Evolutionary conservation across 2,888 invertebrate genomes (phyloP).

Genomic region (Lysandra coridon): DNA sequence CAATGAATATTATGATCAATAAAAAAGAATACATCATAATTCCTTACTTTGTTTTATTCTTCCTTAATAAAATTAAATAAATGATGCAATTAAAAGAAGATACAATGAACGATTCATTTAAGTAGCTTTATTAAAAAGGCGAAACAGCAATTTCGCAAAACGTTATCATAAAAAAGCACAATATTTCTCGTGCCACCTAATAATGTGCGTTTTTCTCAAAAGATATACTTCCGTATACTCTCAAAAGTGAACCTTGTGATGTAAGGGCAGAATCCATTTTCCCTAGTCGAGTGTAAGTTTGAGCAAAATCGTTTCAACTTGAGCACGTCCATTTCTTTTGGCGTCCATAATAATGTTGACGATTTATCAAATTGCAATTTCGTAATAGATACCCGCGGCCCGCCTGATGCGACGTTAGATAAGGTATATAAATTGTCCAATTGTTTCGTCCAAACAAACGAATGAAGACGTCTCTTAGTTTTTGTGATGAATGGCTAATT

Average conservation of each 20-base stretch:
- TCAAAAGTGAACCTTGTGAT: slow-evolving; percentile 48
- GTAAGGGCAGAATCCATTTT: slow-evolving; percentile 50
- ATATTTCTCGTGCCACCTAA: slow-evolving; percentile 31
- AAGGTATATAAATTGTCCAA: slow-evolving; percentile 59
- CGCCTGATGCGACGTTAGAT: slow-evolving; percentile 70
- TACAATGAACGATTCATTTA: slow-evolving; percentile 23
- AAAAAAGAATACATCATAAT: neutral
- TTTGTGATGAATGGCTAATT: slow-evolving; percentile 11
- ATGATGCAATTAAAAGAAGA: slow-evolving; percentile 22
- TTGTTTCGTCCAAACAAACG: slow-evolving; percentile 38
- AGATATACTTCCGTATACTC: neutral
- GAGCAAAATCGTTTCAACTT: slow-evolving; percentile 61
- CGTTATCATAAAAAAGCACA: slow-evolving; percentile 31
- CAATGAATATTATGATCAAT: neutral
- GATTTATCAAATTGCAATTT: slow-evolving; percentile 80
- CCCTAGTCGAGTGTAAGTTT: slow-evolving; percentile 39
- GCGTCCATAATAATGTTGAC: slow-evolving; percentile 76
- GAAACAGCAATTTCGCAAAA: slow-evolving; percentile 30
- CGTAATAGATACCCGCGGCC: slow-evolving; percentile 78
- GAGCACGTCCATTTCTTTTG: slow-evolving; percentile 76
- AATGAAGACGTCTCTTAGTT: slow-evolving; percentile 19
- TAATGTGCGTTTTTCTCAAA: slow-evolving; percentile 28
- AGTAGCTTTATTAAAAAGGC: slow-evolving; percentile 32
- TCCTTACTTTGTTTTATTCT: no score
- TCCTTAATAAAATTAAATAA: neutral